Evolutionary conservation across 2,888 invertebrate genomes (phyloP), one percentile per base, ranked within the genome.

Genomic region (Polietes domitor): DNA sequence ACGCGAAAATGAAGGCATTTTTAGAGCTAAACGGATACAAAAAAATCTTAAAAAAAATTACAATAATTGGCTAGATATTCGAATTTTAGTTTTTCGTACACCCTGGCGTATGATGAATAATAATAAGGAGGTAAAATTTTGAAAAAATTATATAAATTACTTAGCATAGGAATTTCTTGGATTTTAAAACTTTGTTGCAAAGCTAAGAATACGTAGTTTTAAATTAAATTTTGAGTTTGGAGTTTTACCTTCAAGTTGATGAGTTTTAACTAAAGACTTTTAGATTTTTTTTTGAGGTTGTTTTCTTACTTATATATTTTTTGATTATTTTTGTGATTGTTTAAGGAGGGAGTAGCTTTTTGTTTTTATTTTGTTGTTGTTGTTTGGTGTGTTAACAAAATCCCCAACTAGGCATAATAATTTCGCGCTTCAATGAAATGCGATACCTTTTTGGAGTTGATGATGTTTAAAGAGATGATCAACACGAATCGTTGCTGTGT

Each of bases 341-440:
- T 32, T 37, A 37, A 12, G 12, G 10, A 9, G 37, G 4, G 12
- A 37, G 12, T 5, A 32, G 41, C 47, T 68, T 41, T 77, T 37
- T n/a, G 63, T 70, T 76, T 63, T 47, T 80, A 28, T 70, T 61
- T 79, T 65, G 81, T 80, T 85, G 79, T 83, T 58, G 65, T 53
- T 74, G 55, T 68, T 47, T 53, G 71, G 41, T 19, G 58, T 77
- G 77, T 85, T 82, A 77, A 78, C 77, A 74, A 82, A 85, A 80
- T 73, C 83, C 79, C 82, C 73, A 85, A 81, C 87, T 87, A 85
- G 86, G 84, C 86, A 86, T 87, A 87, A 87, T 87, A 87, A 87
- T 86, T 88, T 87, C 85, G 86, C 87, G 87, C 87, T 86, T 87
- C 86, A 87, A 86, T 86, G 87, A 88, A 87, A 87, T 87, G 87